phyloP scores from a whole-genome alignment of 2,888 invertebrate genomes.

The Pteria penguin region DNA sequence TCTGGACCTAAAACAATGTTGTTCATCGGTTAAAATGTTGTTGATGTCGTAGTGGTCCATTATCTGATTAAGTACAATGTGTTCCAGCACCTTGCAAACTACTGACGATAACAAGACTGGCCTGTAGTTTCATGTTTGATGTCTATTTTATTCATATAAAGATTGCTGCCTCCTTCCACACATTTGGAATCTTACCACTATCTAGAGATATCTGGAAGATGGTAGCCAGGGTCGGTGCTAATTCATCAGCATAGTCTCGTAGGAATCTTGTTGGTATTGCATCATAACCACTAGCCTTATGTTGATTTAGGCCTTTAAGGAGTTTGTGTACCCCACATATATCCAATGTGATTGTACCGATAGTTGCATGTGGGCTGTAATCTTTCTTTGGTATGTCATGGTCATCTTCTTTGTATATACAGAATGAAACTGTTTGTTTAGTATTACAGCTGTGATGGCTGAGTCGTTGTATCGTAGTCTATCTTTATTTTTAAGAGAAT shows the following conservation, averaged over 20 bases:
- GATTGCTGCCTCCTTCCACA: neutral
- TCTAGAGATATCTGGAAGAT: neutral
- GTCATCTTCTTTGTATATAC: neutral
- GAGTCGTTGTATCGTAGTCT: too few relatives aligned
- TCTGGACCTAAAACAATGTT: slow-evolving; percentile 31
- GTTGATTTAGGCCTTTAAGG: neutral
- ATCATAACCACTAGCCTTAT: neutral
- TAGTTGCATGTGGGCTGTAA: neutral
- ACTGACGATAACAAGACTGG: slow-evolving; percentile 34
- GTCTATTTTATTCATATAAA: slow-evolving; percentile 32
- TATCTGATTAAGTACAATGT: slow-evolving; percentile 32
- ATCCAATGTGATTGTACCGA: too few relatives aligned
- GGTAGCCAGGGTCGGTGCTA: neutral
- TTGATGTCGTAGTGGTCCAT: slow-evolving; percentile 29
- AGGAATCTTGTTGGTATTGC: neutral
- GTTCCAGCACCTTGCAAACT: slow-evolving; percentile 43
- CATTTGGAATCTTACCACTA: neutral
- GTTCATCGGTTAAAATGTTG: slow-evolving; percentile 24
- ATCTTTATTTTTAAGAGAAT: too few relatives aligned
- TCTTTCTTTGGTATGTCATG: neutral
- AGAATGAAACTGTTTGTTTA: neutral
- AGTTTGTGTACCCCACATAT: too few relatives aligned
- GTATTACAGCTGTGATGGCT: too few relatives aligned
- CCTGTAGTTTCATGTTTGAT: slow-evolving; percentile 24
- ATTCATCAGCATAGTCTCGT: neutral